Conservation (phyloP, 2,113 vertebrate species). For the Romanogobio albipinnatus region DNA sequence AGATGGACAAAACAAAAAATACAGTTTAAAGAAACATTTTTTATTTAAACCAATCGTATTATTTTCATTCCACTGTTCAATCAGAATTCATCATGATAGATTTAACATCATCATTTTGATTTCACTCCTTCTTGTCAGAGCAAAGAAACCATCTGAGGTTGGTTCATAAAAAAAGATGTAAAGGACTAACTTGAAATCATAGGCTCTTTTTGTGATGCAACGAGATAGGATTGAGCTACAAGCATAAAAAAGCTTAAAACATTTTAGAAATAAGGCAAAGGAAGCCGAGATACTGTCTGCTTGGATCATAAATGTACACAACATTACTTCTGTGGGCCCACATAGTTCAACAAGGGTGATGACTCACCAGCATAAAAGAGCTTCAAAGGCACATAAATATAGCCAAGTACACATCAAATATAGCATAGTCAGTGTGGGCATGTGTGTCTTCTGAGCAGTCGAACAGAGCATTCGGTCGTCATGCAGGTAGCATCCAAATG, state of each 20-base stretch:
- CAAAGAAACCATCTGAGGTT: not conserved
- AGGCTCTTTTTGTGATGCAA: not conserved
- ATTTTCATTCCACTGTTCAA: not conserved
- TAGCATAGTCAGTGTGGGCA: constrained; percentile 6
- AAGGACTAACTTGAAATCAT: not conserved
- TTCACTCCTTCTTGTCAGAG: not conserved
- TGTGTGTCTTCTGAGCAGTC: constrained; percentile 5
- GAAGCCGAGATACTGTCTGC: not conserved
- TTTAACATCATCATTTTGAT: not conserved
- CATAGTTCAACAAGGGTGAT: constrained; percentile 44
- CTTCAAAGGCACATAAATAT: constrained; percentile 43
- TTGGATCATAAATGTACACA: constrained; percentile 8
- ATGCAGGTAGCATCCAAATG: constrained; percentile 14
- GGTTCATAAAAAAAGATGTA: not conserved
- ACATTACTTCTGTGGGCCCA: constrained; percentile 29
- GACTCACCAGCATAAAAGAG: constrained; percentile 51
- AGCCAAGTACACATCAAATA: constrained; percentile 37
- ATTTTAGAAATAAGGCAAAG: not conserved
- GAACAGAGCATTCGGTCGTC: not conserved
- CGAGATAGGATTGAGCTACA: not conserved
- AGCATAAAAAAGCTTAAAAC: not conserved
- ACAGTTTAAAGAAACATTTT: not conserved
- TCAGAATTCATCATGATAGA: not conserved
- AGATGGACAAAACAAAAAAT: not conserved
- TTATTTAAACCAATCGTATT: not conserved